These are phyloP conservation scores for Crossocerus cetratus DNA, from an alignment of 2,888 invertebrate species.

Conservation along the genomic window DNA sequence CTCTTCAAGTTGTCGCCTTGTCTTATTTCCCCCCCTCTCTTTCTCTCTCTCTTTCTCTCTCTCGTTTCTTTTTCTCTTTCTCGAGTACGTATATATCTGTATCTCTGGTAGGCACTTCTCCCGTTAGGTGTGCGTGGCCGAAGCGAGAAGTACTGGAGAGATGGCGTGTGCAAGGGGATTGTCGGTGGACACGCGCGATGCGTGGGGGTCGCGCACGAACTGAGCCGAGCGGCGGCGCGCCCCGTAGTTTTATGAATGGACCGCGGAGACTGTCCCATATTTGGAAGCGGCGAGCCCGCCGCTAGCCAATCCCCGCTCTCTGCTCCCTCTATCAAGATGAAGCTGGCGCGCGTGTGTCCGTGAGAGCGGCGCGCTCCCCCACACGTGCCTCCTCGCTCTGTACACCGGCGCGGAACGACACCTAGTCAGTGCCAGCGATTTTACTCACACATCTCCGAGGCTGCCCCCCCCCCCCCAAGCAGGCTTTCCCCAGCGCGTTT, in stretches of 20 bases:
- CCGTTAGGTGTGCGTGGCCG: constrained; percentile 37
- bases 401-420: constrained; percentile 66
- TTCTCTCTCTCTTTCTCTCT: constrained; percentile 26
- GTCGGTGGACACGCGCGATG: constrained; percentile 69
- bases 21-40: constrained; percentile 34
- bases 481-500: constrained; percentile 76
- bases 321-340: constrained; percentile 50
- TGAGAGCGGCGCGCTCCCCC: constrained; percentile 24
- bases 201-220: constrained; percentile 79
- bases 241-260: constrained; percentile 91
- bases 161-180: constrained; percentile 42
- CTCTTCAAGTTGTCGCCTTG: constrained; percentile 37
- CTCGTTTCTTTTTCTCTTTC: constrained; percentile 20
- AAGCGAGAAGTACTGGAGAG: constrained; percentile 25
- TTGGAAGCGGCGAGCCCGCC: constrained; percentile 84
- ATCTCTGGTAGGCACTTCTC: constrained; percentile 20
- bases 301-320: constrained; percentile 79
- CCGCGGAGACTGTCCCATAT: constrained; percentile 87
- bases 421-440: constrained; percentile 41
- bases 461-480: constrained; percentile 57
- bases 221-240: constrained; percentile 82
- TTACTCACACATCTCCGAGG: constrained; percentile 75
- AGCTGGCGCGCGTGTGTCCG: constrained; percentile 2
- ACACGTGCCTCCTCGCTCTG: constrained; percentile 16
- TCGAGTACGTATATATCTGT: constrained; percentile 10